phyloP scores from a whole-genome alignment of 2,797 vertebrate genomes.

The Anguilla marmorata region DNA sequence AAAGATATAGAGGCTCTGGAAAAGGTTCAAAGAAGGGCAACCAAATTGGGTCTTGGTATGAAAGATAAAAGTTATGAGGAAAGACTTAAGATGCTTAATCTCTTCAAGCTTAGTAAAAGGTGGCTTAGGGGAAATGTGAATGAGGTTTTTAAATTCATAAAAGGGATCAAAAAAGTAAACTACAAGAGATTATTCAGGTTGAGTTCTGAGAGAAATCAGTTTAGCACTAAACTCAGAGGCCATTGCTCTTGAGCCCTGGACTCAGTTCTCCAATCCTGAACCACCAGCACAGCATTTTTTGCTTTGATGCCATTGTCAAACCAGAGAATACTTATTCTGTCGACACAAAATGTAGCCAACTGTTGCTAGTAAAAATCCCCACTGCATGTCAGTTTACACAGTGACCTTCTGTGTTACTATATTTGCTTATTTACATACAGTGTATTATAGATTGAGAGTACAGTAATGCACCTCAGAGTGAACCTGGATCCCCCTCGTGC shows the following conservation, averaged over 20 bases:
- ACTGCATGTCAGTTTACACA: neutral
- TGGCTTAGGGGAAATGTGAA: no score
- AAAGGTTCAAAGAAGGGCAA: no score
- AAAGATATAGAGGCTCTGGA: no score
- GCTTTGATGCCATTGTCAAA: neutral
- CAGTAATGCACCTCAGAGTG: neutral
- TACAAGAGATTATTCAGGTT: no score
- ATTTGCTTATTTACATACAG: neutral
- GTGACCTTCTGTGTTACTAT: neutral
- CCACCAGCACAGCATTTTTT: neutral
- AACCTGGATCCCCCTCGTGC: neutral
- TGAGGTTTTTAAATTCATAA: no score
- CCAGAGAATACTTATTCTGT: neutral
- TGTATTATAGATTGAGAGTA: neutral
- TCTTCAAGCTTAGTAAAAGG: no score
- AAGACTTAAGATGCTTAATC: no score
- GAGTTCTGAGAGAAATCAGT: neutral
- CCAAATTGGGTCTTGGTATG: no score
- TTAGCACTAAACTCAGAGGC: neutral
- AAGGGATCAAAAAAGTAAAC: no score
- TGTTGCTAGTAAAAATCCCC: neutral
- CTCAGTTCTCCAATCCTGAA: neutral
- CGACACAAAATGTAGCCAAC: neutral
- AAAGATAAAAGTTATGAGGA: no score
- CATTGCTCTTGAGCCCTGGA: neutral